Base-by-base conservation (phyloP, 1,140 invertebrate genomes). In the Drosophila subobscura region DNA sequence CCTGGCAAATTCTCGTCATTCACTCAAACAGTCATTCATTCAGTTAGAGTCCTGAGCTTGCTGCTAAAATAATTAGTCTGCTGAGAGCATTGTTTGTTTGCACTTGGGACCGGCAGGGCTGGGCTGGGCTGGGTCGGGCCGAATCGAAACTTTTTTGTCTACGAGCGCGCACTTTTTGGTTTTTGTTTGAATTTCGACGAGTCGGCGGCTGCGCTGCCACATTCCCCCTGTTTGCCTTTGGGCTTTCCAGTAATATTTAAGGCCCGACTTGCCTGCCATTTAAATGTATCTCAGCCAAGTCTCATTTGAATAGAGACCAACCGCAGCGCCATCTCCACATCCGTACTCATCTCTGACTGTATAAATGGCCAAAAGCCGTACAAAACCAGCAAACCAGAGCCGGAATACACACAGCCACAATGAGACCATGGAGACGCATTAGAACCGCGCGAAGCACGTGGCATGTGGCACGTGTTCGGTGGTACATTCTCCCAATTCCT, bases 81-180 rank as follows among this genome's bases (percentile, higher is more conserved):
- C 74, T 59, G 81, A 86, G 81, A 86, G 81, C 70, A 85, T 85
- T 85, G 81, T 85, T 85, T 85, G 81, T 85, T 85, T 85, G 80
- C 80, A 73, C 70, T 84, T 79, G 80, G 81, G 16, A 20, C 16
- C 16, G 16, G 1, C 16, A 1, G 16, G 16, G 16, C 16, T 20
- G 16, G 16, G 16, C 1, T 1, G 16, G 16, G 16, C 16, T 1
- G 16, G 16, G 16, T 5, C 25, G 25, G 25, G 63, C 73, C 58
- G 25, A 67, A 59, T 70, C 64, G 64, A 56, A 72, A 79, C 60
- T 65, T 64, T 74, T 81, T 76, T 76, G 80, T 73, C 80, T 74
- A 76, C 66, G 67, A 80, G 67, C 79, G 59, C 63, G 77, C 80
- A 73, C 81, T 77, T 79, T 85, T 67, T 46, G 23, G 50, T 60